Evolutionary conservation across 2,888 invertebrate genomes (phyloP).

Genomic region (Arge pagana): DNA sequence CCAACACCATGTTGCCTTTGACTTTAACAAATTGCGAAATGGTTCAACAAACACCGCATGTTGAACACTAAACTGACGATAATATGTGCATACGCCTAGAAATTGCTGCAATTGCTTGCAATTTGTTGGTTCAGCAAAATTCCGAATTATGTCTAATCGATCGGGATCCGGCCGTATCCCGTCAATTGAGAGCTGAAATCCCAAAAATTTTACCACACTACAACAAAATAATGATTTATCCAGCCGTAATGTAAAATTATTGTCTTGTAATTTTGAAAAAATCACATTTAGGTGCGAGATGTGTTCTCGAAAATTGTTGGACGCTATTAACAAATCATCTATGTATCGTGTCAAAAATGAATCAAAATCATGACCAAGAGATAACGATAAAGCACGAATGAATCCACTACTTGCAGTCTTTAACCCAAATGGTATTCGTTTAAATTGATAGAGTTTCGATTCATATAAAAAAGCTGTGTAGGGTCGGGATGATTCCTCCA

Average conservation of each 20-base stretch:
- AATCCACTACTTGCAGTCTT: slow-evolving; percentile 36
- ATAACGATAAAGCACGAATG: slow-evolving; percentile 31
- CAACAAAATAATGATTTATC: slow-evolving; percentile 36
- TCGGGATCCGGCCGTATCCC: slow-evolving; percentile 27
- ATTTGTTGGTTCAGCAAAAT: slow-evolving; percentile 38
- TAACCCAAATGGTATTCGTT: slow-evolving; percentile 6
- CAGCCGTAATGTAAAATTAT: slow-evolving; percentile 35
- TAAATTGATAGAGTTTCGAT: slow-evolving; percentile 30
- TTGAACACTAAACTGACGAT: slow-evolving; percentile 25
- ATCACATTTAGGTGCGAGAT: slow-evolving; percentile 32
- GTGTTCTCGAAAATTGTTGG: slow-evolving; percentile 33
- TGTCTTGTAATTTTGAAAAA: slow-evolving; percentile 28
- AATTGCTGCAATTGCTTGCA: slow-evolving; percentile 37
- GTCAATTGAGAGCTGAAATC: slow-evolving; percentile 22
- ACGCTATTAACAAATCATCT: slow-evolving; percentile 42
- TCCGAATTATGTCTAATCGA: slow-evolving; percentile 32
- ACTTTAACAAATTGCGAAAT: slow-evolving; percentile 29
- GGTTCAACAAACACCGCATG: slow-evolving; percentile 25
- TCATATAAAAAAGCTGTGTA: slow-evolving; percentile 36
- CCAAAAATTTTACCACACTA: slow-evolving; percentile 31
- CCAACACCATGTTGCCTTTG: slow-evolving; percentile 30
- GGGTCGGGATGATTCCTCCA: slow-evolving; percentile 27
- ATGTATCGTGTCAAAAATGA: slow-evolving; percentile 37
- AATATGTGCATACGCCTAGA: slow-evolving; percentile 33
- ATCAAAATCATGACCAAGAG: slow-evolving; percentile 36